Evolutionary conservation across 2,113 vertebrate genomes (phyloP), one percentile per base, ranked within the genome.

Genomic region (Acrocephalus kingi): DNA sequence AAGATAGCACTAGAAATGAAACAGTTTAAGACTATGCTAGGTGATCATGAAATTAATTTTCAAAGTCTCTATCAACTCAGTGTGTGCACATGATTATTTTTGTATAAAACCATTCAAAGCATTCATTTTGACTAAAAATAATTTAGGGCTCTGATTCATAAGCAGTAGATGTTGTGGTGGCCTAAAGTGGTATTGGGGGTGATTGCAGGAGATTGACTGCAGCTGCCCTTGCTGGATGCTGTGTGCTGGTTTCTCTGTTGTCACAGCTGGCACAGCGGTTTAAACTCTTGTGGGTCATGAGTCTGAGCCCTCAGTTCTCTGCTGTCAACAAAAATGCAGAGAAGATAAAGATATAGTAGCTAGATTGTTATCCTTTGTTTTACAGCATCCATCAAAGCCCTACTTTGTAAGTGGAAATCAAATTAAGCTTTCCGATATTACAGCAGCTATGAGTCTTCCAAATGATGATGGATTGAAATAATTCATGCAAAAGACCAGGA

Each of bases 401-500:
- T 86, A 31, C 86, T 97, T 93, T 93, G 89, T 90, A 90, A 89
- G 92, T 1, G 15, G 83, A 96, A 96, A 97, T 96, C 83, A 92
- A 96, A 93, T 96, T 94, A 94, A 81, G 93, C 86, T 94, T 90
- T 92, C 86, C 86, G 89, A 56, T 84, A 92, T 89, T 94, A 90
- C 80, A 94, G 89, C 68, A 94, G 80, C 88, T 88, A 90, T 86
- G 86, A 94, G 72, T 95, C 85, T 95, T 93, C 85, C 64, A 96
- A 95, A 95, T 90, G 80, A 94, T 96, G 95, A 97, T 90, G 90
- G 83, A 95, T 94, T 96, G 94, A 95, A 97, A 96, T 95, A 96
- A 92, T 93, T 96, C 83, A 90, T 93, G 67, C 79, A 80, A 90
- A 96, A 95, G 83, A 88, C 72, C 55, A 88, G 88, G 71, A 94